phyloP scores from a whole-genome alignment of 2,797 vertebrate species.

The Neosilurus hyrtlii region DNA sequence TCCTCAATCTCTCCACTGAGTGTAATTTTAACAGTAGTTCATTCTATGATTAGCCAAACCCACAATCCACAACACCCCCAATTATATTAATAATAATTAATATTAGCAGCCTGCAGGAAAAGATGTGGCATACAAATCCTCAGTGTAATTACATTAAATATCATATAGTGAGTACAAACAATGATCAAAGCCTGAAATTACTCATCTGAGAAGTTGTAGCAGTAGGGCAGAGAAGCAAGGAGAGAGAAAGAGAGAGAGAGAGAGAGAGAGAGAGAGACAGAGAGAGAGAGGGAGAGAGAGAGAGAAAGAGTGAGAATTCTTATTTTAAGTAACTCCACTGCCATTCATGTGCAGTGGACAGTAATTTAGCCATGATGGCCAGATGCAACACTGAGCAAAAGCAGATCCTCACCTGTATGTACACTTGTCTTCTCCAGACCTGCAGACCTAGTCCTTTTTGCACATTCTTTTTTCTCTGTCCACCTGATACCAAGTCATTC shows the following conservation, averaged over 20 bases:
- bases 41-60: slow-evolving; percentile 39
- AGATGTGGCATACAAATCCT: slow-evolving; percentile 61
- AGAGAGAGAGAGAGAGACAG: not conserved
- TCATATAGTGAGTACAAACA: slow-evolving; percentile 67
- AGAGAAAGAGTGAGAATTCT: too few species aligned
- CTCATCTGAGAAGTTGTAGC: slow-evolving; percentile 61
- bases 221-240: slow-evolving; percentile 42
- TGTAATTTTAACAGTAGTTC: slow-evolving; percentile 40
- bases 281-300: too few species aligned
- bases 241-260: not conserved
- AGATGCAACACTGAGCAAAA: not conserved
- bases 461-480: not conserved
- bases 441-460: not conserved
- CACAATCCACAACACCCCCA: too few species aligned
- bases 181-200: slow-evolving; percentile 73
- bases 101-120: slow-evolving; percentile 58
- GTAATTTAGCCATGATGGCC: not conserved
- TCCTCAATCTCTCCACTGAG: slow-evolving; percentile 13
- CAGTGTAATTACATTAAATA: slow-evolving; percentile 67
- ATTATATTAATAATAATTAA: too few species aligned
- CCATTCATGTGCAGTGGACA: not conserved
- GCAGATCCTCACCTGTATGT: not conserved
- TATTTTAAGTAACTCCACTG: not conserved
- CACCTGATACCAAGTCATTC: slow-evolving; percentile 8
- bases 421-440: not conserved